phyloP scores from a whole-genome alignment of 2,797 vertebrate species.

The Ptychobarbus kaznakovi region DNA sequence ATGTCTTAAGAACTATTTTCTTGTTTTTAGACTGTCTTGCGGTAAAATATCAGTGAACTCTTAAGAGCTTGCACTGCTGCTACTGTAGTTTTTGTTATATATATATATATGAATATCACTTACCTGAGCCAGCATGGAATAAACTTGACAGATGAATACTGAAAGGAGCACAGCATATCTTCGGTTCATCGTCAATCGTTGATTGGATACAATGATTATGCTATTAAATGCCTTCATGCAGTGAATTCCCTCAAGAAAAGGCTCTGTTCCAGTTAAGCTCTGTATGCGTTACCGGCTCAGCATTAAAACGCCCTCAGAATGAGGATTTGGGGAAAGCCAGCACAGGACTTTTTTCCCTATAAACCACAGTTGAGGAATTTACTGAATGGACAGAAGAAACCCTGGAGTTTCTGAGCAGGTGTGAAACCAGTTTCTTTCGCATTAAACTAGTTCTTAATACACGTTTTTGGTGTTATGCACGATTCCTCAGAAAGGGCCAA shows the following conservation, averaged over 20 bases:
- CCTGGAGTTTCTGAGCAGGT: background rate
- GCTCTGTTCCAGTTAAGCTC: background rate
- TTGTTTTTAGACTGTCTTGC: background rate
- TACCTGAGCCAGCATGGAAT: conserved; percentile 75
- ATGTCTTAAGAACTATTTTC: background rate
- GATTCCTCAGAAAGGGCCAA: background rate
- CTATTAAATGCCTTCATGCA: background rate
- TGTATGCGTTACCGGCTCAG: background rate
- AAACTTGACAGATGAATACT: conserved; percentile 68
- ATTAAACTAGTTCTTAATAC: background rate
- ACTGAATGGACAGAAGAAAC: background rate
- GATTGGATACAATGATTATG: background rate
- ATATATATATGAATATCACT: conserved; percentile 56
- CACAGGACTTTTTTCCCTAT: background rate
- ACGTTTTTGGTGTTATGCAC: background rate
- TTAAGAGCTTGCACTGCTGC: too few species aligned
- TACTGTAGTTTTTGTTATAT: background rate
- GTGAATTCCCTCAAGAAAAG: background rate
- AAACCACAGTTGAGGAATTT: background rate
- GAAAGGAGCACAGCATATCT: conserved; percentile 2
- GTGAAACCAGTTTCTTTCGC: background rate
- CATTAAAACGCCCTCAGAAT: background rate
- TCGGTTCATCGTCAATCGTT: background rate
- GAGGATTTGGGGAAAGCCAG: background rate
- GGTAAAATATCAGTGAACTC: background rate